Conservation (phyloP, 2,797 vertebrate genomes). For the Ibycter americanus region DNA sequence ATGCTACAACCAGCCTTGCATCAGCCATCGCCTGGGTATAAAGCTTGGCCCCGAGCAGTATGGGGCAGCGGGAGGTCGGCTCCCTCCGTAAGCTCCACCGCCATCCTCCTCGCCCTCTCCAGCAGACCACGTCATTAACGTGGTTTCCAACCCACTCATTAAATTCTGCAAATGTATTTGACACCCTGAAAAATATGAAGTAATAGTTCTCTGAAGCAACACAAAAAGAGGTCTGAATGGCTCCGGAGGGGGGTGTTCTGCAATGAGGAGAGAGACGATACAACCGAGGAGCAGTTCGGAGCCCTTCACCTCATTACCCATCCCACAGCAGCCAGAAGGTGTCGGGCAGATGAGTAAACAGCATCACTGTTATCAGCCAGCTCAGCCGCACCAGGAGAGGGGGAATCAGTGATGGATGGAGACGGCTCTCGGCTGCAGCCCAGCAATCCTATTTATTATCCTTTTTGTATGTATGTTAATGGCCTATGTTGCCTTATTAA, state of each 20-base stretch:
- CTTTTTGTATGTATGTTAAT: neutral
- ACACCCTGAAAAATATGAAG: neutral
- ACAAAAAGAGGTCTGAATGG: neutral
- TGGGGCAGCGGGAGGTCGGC: rapidly evolving
- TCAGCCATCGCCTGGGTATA: neutral
- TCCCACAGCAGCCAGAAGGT: neutral
- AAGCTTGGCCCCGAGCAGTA: rapidly evolving
- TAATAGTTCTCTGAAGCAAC: neutral
- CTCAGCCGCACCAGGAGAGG: neutral
- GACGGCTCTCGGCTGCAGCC: neutral
- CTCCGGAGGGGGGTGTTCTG: neutral
- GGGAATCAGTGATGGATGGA: neutral
- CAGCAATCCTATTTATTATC: neutral
- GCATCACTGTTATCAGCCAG: rapidly evolving
- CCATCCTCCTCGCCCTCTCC: neutral
- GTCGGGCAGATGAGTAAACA: neutral
- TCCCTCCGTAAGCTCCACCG: rapidly evolving
- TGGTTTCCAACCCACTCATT: neutral
- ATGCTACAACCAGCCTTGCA: neutral
- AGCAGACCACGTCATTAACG: rapidly evolving
- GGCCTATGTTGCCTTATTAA: too few species aligned
- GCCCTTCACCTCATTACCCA: neutral
- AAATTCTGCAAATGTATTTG: neutral
- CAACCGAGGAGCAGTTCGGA: neutral
- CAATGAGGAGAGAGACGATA: rapidly evolving